A percentile compares a stretch with the other conserved stretches of the same genome.
Conservation (phyloP, 1,140 invertebrate species). For the Wiebesia pumilae region DNA sequence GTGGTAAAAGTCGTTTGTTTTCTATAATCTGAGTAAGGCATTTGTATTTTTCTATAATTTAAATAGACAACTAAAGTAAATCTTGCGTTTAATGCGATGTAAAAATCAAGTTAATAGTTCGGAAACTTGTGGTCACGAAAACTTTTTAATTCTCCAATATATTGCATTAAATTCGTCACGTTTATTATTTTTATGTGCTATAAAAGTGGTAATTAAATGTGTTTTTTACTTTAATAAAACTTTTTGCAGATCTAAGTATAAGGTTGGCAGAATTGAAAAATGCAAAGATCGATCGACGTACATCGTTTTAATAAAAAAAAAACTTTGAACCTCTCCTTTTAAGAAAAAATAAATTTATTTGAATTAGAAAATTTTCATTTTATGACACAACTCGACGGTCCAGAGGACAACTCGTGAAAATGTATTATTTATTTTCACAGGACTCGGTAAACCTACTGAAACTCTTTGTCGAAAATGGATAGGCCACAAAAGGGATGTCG, state of each 20-base stretch:
- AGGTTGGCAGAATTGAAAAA: not conserved
- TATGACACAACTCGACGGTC: too few relatives aligned
- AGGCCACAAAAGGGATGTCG: too few relatives aligned
- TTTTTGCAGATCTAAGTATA: not conserved
- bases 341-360: too few relatives aligned
- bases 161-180: not conserved
- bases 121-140: not conserved
- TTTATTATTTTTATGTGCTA: conserved; percentile 5
- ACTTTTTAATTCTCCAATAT: not conserved
- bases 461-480: not conserved
- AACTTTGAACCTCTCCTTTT: too few relatives aligned
- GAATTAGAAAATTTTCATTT: too few relatives aligned
- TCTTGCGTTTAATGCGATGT: not conserved
- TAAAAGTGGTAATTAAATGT: not conserved
- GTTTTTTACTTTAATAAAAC: not conserved
- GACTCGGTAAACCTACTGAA: too few relatives aligned
- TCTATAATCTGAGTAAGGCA: not conserved
- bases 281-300: not conserved
- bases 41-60: not conserved
- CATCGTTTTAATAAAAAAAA: not conserved
- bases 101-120: not conserved
- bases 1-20: not conserved
- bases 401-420: too few relatives aligned
- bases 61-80: not conserved
- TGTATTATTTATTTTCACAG: too few relatives aligned